phyloP scores from a whole-genome alignment of 2,797 vertebrate species.

The Leptoclinus maculatus region DNA sequence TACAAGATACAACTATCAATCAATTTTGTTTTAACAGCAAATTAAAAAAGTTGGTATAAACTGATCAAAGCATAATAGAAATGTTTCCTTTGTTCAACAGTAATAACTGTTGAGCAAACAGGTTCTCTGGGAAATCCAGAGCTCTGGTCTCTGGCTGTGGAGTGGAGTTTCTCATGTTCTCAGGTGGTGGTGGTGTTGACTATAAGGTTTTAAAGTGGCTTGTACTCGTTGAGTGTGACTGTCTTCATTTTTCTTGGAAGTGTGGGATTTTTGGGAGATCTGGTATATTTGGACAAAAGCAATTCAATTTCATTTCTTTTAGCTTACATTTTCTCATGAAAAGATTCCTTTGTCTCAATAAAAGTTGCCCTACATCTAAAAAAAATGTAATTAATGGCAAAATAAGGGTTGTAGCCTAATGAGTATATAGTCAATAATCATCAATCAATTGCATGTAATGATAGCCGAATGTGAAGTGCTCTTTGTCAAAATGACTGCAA shows the following conservation, averaged over 20 bases:
- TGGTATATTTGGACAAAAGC: neutral
- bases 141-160: neutral
- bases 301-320: neutral
- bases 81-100: constrained; percentile 1
- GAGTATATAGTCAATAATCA: neutral
- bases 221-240: neutral
- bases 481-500: neutral
- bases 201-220: neutral
- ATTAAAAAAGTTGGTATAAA: neutral
- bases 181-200: neutral
- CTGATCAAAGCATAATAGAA: neutral
- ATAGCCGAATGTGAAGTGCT: neutral
- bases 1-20: neutral
- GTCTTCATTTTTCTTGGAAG: neutral
- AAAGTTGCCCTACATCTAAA: neutral
- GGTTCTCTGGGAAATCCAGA: neutral
- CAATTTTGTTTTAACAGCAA: neutral
- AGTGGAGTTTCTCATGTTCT: neutral
- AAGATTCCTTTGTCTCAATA: neutral
- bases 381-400: neutral
- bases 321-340: neutral
- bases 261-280: neutral
- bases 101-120: constrained; percentile 4
- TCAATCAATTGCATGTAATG: neutral
- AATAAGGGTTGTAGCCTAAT: neutral